phyloP scores from a whole-genome alignment of 1,140 invertebrate genomes.

The Piezodorus guildinii region DNA sequence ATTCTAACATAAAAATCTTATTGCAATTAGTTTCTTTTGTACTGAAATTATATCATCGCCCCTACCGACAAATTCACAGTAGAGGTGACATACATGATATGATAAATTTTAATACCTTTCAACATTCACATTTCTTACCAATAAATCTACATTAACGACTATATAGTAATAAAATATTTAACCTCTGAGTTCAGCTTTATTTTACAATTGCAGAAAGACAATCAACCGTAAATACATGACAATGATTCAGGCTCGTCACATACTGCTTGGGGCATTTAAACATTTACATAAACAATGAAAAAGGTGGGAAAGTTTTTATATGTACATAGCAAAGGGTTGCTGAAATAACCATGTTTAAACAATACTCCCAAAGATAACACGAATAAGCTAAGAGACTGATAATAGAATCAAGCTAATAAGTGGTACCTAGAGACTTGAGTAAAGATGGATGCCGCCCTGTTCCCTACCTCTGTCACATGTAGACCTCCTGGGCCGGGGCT shows the following conservation, averaged over 20 bases:
- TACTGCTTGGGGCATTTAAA: conserved; percentile 9
- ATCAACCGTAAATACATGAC: background rate
- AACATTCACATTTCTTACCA: background rate
- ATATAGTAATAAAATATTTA: conserved; percentile 12
- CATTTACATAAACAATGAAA: conserved; percentile 5
- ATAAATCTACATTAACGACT: conserved; percentile 6
- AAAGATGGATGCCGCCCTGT: background rate
- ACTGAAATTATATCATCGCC: conserved; percentile 1
- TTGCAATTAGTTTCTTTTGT: conserved; percentile 1
- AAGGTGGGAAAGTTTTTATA: background rate
- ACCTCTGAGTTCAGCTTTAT: background rate
- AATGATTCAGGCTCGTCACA: background rate
- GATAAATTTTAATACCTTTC: conserved; percentile 8
- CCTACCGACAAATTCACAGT: background rate
- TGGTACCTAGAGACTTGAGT: conserved; percentile 2
- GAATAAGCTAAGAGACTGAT: background rate
- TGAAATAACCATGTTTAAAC: background rate
- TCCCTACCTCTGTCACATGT: conserved; percentile 6
- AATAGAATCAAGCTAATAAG: conserved; percentile 7
- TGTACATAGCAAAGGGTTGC: background rate
- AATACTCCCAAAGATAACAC: conserved; percentile 3
- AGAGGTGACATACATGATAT: background rate
- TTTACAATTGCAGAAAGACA: conserved; percentile 10
- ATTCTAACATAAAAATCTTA: conserved; percentile 7
- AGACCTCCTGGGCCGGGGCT: background rate